Conservation (phyloP, 2,113 vertebrate genomes). For the Cyprinodon brontotheroides region DNA sequence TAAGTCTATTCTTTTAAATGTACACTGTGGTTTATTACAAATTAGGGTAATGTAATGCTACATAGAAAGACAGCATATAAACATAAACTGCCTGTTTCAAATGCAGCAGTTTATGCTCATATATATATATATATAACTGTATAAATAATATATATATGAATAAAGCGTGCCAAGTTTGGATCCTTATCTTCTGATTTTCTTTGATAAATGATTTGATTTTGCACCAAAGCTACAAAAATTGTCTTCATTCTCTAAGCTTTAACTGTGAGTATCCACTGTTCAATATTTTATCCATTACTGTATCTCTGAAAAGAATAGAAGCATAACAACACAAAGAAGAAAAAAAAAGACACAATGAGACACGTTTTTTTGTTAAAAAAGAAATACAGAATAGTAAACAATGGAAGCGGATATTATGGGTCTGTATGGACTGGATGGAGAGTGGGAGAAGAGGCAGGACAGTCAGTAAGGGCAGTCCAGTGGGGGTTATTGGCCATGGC, state of each 20-base stretch:
- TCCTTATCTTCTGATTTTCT: background rate
- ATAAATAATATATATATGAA: background rate
- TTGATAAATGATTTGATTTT: background rate
- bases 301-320: conserved; percentile 41
- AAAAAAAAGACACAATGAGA: conserved; percentile 18
- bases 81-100: background rate
- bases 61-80: background rate
- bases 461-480: conserved; percentile 61
- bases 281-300: conserved; percentile 47
- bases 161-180: background rate
- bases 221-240: conserved; percentile 4
- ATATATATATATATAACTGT: background rate
- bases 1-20: background rate
- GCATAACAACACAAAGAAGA: conserved; percentile 7
- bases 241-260: conserved; percentile 29
- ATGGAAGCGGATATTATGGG: conserved; percentile 51
- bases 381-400: conserved; percentile 53
- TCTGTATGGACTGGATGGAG: conserved; percentile 64
- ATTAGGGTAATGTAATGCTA: background rate
- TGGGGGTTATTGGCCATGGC: conserved; percentile 66
- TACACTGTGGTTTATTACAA: background rate
- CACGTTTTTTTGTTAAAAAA: conserved; percentile 49
- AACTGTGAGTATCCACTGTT: conserved; percentile 5
- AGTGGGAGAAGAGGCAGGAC: conserved; percentile 70
- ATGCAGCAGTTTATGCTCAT: background rate